Conservation (phyloP, 2,888 invertebrate genomes). For the Sympetrum striolatum region DNA sequence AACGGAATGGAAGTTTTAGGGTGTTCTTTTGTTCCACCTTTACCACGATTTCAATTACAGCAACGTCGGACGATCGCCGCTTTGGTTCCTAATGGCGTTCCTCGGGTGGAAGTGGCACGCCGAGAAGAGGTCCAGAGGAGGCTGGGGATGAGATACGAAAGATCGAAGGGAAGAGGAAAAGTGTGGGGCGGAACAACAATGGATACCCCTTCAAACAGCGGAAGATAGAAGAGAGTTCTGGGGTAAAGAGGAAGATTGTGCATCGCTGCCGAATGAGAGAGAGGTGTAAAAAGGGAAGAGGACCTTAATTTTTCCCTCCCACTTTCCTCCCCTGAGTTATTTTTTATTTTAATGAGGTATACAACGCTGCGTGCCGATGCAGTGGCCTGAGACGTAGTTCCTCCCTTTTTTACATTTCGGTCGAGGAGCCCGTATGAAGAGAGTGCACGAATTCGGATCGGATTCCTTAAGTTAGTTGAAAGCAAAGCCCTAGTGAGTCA, state of each 20-base stretch:
- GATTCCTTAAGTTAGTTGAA: neutral
- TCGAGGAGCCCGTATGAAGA: neutral
- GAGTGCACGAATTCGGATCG: neutral
- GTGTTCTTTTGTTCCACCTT: neutral
- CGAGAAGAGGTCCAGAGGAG: neutral
- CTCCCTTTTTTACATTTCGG: neutral
- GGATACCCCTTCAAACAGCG: neutral
- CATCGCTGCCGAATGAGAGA: neutral
- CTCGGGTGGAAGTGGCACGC: neutral
- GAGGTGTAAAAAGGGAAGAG: neutral
- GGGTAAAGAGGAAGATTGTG: neutral
- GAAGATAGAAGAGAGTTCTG: neutral
- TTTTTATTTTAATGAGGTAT: constrained; percentile 38
- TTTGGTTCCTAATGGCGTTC: neutral
- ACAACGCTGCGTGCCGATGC: neutral
- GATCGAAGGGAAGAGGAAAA: neutral
- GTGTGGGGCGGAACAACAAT: neutral
- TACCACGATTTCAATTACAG: neutral
- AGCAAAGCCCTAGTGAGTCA: neutral
- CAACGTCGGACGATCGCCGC: neutral
- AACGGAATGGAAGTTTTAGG: neutral
- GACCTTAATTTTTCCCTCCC: neutral
- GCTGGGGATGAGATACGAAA: neutral
- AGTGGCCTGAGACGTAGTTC: neutral
- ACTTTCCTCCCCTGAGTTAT: neutral